Base-by-base conservation (phyloP, 2,113 vertebrate species). In the Hylia prasina region DNA sequence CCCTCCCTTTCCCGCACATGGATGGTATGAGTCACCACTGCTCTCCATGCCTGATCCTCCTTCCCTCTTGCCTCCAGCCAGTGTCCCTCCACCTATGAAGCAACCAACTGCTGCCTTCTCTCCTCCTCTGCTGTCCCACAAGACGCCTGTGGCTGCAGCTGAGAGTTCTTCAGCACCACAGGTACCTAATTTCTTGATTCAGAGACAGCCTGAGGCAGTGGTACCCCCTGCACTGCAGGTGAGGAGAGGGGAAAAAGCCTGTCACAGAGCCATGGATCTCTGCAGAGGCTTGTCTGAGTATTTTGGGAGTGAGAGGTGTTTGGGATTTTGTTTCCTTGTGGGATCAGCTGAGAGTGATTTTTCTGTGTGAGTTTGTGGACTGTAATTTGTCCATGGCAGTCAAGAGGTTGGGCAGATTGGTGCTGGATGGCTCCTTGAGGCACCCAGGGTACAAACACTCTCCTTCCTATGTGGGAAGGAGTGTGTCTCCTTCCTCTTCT, bases 31-130 rank as follows among this genome's bases (percentile, higher is more conserved):
- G 68, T 94, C 91, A 61, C 27, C 4, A 2, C 68, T 60, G 21
- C 72, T 79, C 39, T 72, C 22, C 0, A 18, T 66, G 82, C 86
- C 84, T 96, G 73, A 90, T 79, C 23, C 66, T 93, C 72, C 94
- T 53, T 91, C 73, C 65, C 27, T 92, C 79, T 90, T 79, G 60
- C 97, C 94, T 93, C 77, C 80, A 98, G 97, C 97, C 89, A 98
- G 98, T 42, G 98, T 98, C 89, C 98, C 98, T n/a, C 97, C 96
- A 0, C 97, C 97, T 84, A 94, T 98, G 97, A 99, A 99, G 96
- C 98, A 96, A 77, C 96, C 98, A 31, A 92, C 95, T 66, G 93
- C 94, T 93, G 85, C 95, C 73, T 96, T 94, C 21, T 97, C 77
- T 28, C 96, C 88, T 35, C 89, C 86, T 93, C 97, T 98, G 35